Evolutionary conservation across 1,140 invertebrate species (phyloP).

Genomic region (Episyrphus balteatus): DNA sequence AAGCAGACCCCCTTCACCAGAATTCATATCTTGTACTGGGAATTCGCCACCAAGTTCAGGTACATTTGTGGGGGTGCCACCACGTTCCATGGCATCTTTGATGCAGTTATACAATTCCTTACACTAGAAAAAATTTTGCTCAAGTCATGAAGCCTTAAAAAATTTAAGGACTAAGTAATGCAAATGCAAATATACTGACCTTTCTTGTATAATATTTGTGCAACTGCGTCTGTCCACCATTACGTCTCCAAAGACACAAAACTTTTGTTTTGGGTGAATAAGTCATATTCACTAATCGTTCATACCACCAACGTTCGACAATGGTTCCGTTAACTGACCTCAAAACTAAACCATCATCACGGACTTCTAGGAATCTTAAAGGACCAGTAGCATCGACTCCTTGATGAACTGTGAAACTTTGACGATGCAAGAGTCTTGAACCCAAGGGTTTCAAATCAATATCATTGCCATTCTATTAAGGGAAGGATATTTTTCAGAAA

Average conservation of each 20-base stretch:
- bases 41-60: constrained; percentile 95
- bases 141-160: background rate
- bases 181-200: constrained; percentile 47
- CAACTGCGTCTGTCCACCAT: constrained; percentile 75
- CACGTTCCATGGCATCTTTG: constrained; percentile 96
- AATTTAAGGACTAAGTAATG: background rate
- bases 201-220: constrained; percentile 99
- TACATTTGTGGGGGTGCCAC: constrained; percentile 66
- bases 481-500: background rate
- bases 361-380: constrained; percentile 93
- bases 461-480: constrained; percentile 79
- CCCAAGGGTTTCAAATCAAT: constrained; percentile 90
- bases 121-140: constrained; percentile 53
- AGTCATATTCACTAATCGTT: constrained; percentile 97
- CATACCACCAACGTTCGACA: constrained; percentile 98
- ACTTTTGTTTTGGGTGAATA: constrained; percentile 97
- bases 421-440: constrained; percentile 85
- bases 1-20: constrained; percentile 91
- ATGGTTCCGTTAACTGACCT: constrained; percentile 75
- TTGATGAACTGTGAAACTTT: constrained; percentile 95
- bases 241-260: constrained; percentile 88
- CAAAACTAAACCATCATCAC: constrained; percentile 93
- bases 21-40: constrained; percentile 92
- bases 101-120: constrained; percentile 97
- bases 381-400: constrained; percentile 84